Evolutionary conservation across 35 echinoderm and acorn worm genomes (phyloP), one percentile per base, ranked within the genome.

Genomic region (Lytechinus variegatus): DNA sequence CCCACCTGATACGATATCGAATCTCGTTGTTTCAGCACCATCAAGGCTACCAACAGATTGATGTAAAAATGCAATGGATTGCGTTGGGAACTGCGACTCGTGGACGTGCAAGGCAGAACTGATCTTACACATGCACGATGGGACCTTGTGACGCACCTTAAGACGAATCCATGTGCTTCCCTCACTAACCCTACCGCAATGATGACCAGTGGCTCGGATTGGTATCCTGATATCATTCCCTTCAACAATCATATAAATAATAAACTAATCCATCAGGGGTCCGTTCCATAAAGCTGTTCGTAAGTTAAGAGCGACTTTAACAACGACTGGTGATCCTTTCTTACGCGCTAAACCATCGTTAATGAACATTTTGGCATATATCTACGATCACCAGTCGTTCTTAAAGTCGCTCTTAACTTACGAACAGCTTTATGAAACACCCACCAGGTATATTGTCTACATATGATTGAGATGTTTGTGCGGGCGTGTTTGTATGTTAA

Each of bases 101-200:
- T 90, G 52, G 88, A 90, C 24, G 3, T 21, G 28, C 88, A 44
- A 14, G n/a, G 27, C 28, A 12, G 88, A 54, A 54, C 88, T 90
- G 3, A 54, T 90, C 52, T 44, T 90, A 90, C 88, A 90, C 88
- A 90, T 90, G 88, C 88, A 90, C 4, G 88, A 21, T 6, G 88
- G 88, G 33, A 51, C 88, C 88, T 21, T 28, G 28, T 44, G 28
- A 21, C 88, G 27, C 29, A 90, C 52, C 27, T 90, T 90, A 28
- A 90, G 24, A 4, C 52, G 28, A 21, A 90, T 90, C 88, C 28
- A 54, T 6, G 88, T 90, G 28, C 29, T 90, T 44, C 52, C 88
- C 11, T 90, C 88, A 29, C 52, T 90, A 5, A 52, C 88, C 10
- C 52, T 44, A 29, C 88, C 88, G 11, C 88, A 90, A 6, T 52